Evolutionary conservation across 92 coral and sea anemone species (phyloP), one percentile per base, ranked within the genome.

Genomic region (Metridium senile): DNA sequence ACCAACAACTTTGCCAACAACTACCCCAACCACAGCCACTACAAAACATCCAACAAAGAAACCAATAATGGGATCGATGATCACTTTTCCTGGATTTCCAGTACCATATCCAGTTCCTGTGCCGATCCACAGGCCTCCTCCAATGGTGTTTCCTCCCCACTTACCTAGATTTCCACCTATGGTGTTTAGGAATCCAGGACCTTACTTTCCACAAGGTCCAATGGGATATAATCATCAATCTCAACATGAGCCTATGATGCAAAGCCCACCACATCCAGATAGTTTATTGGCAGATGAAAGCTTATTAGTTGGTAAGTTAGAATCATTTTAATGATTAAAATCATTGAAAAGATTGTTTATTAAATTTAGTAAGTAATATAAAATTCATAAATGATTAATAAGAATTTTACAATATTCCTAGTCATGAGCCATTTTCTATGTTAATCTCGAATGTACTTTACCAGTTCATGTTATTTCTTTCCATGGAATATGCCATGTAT

Each of bases 1-100:
- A 68, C 53, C 73, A 68, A 39, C 46, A 21, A 13, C 73, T 52
- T 10, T 22, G 43, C 57, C 75, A 70, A 13, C 35, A 33, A 20
- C 62, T 46, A 23, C 22, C 26, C 33, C 57, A 35, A 74, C 70
- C 3, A 30, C 39, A 64, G 2, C 29, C 3, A 11, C 49, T 2
- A 22, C 32, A 59, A 23, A 22, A 59, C 66, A 29, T 2, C 1
- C 16, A 59, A 22, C 4, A 59, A 26, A 59, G 32, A 54, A 10
- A 54, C 31, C 66, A 59, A 59, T 10, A 8, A 26, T 26, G 33
- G 66, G 2, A 6, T 30, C 66, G 4, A 22, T 59, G 66, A 26
- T 59, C 1, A 26, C 66, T 59, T 23, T 59, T 59, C 66, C 66
- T 2, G 66, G 66, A 39, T 6, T 39, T 6, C 49, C 49, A 39